Base-by-base conservation (phyloP, 2,888 invertebrate species). In the Cataglyphis cursor region DNA sequence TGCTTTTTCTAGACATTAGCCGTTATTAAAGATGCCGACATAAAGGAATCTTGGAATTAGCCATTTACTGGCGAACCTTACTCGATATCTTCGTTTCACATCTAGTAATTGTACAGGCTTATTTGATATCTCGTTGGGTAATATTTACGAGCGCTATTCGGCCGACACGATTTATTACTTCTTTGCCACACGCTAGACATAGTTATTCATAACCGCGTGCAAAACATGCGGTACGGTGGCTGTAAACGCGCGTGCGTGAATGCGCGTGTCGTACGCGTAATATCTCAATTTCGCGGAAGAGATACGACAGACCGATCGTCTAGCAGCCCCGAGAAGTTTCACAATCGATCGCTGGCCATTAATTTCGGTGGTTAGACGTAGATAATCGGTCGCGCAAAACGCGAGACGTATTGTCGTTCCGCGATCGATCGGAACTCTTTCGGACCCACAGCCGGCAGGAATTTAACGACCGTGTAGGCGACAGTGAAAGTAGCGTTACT, bases 401-500 rank as follows among this genome's bases (percentile, higher is more conserved):
- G 87, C 65, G n/a, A 31, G 24, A 65, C 61, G n/a, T 68, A 75
- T 66, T 78, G 82, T 86, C 83, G 83, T 82, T 86, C 65, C 76
- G 70, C 82, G 89, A 91, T 88, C 86, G 86, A 84, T 86, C 28
- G 48, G n/a, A 24, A 78, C 78, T 57, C 31, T 90, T 90, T 89
- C 80, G 90, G 78, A 85, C 86, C 48, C 81, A 82, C 85, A 84
- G 70, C 85, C 82, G 86, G 82, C 75, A 89, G 91, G 92, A 93
- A 92, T 92, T 92, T 87, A 90, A 90, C 89, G 86, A 87, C 84
- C 84, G 91, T 88, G 93, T 93, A 92, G 93, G 92, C 93, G 93
- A 93, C 93, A 93, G 93, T 93, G 93, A 93, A 93, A 93, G 93
- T 92, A 91, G 89, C 84, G 92, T 93, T 93, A 93, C 93, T 93